phyloP scores from a whole-genome alignment of 2,113 vertebrate genomes.

The Myotis davidii region DNA sequence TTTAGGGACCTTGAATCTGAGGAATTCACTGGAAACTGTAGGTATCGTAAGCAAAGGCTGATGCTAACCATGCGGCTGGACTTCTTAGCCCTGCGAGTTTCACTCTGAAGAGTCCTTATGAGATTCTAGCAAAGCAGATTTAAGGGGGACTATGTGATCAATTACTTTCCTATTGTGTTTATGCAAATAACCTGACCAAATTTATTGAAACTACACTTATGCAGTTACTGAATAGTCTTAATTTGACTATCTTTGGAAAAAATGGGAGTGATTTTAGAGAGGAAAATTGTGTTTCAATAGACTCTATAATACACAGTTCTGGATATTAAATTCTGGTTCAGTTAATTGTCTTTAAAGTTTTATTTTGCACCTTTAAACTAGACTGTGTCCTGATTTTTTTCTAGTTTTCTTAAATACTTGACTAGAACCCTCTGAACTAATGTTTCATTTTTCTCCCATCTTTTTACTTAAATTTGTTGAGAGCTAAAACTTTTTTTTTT shows the following conservation, averaged over 20 bases:
- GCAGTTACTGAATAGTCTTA: background rate
- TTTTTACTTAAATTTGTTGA: background rate
- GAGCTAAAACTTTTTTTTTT: background rate
- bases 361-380: background rate
- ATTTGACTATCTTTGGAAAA: background rate
- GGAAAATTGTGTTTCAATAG: background rate
- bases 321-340: background rate
- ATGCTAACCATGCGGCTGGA: background rate
- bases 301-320: background rate
- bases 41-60: background rate
- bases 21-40: background rate
- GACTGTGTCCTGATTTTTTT: background rate
- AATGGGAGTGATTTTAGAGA: background rate
- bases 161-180: background rate
- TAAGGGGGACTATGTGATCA: background rate
- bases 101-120: background rate
- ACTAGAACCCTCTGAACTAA: background rate
- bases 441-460: background rate
- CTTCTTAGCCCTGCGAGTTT: background rate
- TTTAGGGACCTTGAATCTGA: background rate
- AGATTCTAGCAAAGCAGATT: background rate
- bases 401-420: background rate
- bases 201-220: background rate
- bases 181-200: background rate
- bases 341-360: background rate